Evolutionary conservation across 1,140 invertebrate species (phyloP).

Genomic region (Neuroterus valhalla): DNA sequence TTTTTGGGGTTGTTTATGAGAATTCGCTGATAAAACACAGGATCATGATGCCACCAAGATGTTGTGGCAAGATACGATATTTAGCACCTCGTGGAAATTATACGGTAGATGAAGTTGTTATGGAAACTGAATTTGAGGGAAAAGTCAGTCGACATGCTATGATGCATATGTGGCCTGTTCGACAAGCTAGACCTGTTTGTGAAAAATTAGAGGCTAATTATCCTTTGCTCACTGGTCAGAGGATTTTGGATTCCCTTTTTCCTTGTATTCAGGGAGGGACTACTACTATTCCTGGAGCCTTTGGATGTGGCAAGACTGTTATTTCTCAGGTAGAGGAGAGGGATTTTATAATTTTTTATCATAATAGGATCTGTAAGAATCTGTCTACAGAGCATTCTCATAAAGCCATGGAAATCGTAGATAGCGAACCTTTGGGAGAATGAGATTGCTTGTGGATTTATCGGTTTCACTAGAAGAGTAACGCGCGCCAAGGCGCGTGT

Average conservation of each 20-base stretch:
- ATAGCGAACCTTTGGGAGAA: no score
- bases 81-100: constrained; percentile 96
- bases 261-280: constrained; percentile 99
- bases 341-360: no score
- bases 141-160: constrained; percentile 93
- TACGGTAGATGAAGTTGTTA: constrained; percentile 92
- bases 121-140: constrained; percentile 99
- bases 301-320: constrained; percentile 99
- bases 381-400: no score
- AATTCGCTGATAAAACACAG: constrained; percentile 98
- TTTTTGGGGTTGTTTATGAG: constrained; percentile 97
- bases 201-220: constrained; percentile 99
- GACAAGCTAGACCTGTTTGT: constrained; percentile 95
- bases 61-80: constrained; percentile 96
- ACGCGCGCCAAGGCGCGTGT: no score
- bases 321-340: constrained; percentile 87
- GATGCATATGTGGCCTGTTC: constrained; percentile 97
- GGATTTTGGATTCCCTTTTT: constrained; percentile 98
- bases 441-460: no score
- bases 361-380: no score
- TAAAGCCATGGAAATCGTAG: no score
- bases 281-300: constrained; percentile 98
- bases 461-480: no score
- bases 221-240: constrained; percentile 97
- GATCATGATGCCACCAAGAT: constrained; percentile 94